Evolutionary conservation across 2,113 vertebrate species (phyloP).

Genomic region (Pseudorectes ferrugineus): DNA sequence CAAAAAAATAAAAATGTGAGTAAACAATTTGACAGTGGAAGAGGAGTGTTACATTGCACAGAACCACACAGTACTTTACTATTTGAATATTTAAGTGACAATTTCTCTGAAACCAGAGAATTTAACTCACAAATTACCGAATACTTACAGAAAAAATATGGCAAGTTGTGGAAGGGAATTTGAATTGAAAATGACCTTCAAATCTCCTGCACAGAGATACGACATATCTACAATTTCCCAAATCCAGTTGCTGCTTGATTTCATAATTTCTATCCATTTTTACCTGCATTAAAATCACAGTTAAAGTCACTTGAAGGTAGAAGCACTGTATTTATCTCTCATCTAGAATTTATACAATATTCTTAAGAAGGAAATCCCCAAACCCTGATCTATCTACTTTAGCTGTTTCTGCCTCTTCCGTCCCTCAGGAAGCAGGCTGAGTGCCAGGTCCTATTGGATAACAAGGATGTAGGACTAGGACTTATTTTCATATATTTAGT

Average conservation of each 20-base stretch:
- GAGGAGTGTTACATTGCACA: neutral
- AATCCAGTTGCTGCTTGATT: neutral
- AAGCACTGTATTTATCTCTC: neutral
- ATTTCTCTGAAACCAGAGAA: neutral
- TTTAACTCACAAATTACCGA: neutral
- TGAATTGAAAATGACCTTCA: neutral
- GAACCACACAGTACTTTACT: neutral
- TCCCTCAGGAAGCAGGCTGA: neutral
- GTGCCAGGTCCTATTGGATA: neutral
- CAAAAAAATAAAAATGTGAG: neutral
- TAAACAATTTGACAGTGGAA: slow-evolving; percentile 4
- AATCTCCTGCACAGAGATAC: neutral
- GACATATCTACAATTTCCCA: neutral
- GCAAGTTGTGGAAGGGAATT: neutral
- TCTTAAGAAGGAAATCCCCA: neutral
- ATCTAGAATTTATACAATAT: neutral
- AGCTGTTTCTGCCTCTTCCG: neutral
- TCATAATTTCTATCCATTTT: neutral
- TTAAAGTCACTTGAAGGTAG: neutral
- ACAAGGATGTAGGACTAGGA: neutral
- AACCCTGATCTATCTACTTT: neutral
- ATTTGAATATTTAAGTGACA: neutral
- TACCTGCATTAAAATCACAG: neutral
- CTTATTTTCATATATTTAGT: neutral
- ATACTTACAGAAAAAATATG: neutral